phyloP scores from a whole-genome alignment of 2,113 vertebrate species.

The Cathartes aura region DNA sequence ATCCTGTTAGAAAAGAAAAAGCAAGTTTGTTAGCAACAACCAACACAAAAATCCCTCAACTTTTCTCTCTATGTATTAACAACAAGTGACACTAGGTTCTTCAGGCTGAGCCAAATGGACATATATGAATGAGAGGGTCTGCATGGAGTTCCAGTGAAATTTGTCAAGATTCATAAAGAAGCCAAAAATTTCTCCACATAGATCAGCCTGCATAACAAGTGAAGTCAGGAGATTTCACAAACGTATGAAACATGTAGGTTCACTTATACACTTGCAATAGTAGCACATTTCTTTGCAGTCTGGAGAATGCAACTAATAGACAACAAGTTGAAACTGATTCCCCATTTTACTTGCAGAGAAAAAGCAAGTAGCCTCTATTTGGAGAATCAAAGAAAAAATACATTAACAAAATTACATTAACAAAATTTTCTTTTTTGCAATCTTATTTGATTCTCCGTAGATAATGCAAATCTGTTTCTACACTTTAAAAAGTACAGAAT shows the following conservation, averaged over 20 bases:
- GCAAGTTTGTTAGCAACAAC: background rate
- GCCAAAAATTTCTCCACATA: background rate
- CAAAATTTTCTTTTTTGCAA: constrained; percentile 35
- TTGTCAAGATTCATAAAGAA: background rate
- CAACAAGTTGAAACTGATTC: constrained; percentile 35
- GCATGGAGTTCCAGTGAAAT: background rate
- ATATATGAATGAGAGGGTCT: background rate
- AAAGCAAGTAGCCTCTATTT: background rate
- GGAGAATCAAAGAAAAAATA: constrained; percentile 39
- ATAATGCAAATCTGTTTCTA: constrained; percentile 44
- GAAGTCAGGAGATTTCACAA: background rate
- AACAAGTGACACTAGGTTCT: background rate
- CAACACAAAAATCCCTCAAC: background rate
- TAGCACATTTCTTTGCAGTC: background rate
- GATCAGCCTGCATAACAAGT: background rate
- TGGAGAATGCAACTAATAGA: background rate
- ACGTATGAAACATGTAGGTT: background rate
- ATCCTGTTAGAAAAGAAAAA: constrained; percentile 75
- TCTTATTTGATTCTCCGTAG: constrained; percentile 28
- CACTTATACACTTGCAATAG: background rate
- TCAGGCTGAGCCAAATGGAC: background rate
- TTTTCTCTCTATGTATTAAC: background rate
- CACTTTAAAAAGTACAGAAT: constrained; percentile 15
- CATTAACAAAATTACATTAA: constrained; percentile 51
- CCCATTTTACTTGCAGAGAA: constrained; percentile 28